These are phyloP conservation scores for Pemphredon lugubris DNA, from an alignment of 2,888 invertebrate species.

Conservation along the genomic window DNA sequence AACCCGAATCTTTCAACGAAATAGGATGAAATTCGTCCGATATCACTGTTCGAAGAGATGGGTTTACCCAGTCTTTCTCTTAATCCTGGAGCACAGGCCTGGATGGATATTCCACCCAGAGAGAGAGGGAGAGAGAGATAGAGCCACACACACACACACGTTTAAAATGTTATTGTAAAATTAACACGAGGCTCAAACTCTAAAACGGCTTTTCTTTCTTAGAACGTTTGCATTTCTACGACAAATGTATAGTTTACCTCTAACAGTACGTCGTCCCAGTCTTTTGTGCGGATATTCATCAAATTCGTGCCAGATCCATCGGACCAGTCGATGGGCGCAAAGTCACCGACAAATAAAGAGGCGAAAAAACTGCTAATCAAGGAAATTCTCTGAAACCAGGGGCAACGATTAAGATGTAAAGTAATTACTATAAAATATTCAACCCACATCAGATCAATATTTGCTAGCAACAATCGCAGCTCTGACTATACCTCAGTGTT, in stretches of 20 bases:
- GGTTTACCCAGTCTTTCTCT: conserved; percentile 88
- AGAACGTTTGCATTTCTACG: no score
- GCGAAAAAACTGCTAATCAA: conserved; percentile 96
- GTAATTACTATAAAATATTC: no score
- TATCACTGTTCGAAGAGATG: conserved; percentile 86
- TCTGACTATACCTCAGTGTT: conserved; percentile 86
- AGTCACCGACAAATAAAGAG: conserved; percentile 92
- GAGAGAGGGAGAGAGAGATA: no score
- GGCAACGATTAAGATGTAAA: background rate
- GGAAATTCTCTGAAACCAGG: conserved; percentile 88
- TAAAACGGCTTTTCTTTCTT: no score
- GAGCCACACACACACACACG: conserved; percentile 1
- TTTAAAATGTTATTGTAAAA: conserved; percentile 5
- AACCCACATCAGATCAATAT: no score
- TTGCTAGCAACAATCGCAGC: no score
- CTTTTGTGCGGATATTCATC: conserved; percentile 89
- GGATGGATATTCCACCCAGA: conserved; percentile 52
- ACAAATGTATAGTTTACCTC: conserved; percentile 39
- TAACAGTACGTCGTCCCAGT: conserved; percentile 85
- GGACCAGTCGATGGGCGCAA: conserved; percentile 94
- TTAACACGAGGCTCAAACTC: no score
- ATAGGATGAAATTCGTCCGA: conserved; percentile 90
- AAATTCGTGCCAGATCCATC: conserved; percentile 99
- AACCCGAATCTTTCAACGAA: conserved; percentile 94
- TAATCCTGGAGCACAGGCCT: conserved; percentile 90